Conservation (phyloP, 2,888 invertebrate genomes). For the Cerastis rubricosa region DNA sequence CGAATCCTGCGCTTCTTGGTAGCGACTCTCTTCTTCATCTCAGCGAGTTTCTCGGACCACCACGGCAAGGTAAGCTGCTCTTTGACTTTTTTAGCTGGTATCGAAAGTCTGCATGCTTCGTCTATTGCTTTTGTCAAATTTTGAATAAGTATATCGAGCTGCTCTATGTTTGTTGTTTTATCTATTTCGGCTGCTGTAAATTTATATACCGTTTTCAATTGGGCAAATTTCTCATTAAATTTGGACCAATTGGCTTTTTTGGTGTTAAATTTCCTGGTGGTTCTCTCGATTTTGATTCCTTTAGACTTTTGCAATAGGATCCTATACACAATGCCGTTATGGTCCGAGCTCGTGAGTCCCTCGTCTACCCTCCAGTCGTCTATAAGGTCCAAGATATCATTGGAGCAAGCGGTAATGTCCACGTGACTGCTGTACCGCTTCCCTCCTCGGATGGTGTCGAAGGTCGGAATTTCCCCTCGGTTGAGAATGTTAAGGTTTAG, state of each 20-base stretch:
- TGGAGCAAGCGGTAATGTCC: too few relatives aligned
- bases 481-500: too few relatives aligned
- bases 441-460: too few relatives aligned
- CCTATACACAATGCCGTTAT: too few relatives aligned
- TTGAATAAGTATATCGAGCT: neutral
- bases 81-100: neutral
- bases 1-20: conserved; percentile 1
- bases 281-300: too few relatives aligned
- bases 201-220: neutral
- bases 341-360: neutral
- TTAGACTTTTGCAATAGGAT: too few relatives aligned
- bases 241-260: neutral
- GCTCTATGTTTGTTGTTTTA: conserved; percentile 26
- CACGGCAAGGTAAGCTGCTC: neutral
- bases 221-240: neutral
- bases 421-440: neutral
- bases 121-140: neutral
- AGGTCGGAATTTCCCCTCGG: too few relatives aligned
- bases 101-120: neutral
- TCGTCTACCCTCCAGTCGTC: too few relatives aligned
- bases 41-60: neutral
- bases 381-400: neutral
- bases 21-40: neutral
- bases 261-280: neutral
- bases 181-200: neutral